A percentile compares a stretch with the other conserved stretches of the same genome.
Evolutionary conservation across 2,888 invertebrate species (phyloP).

Genomic region (Elaeidobius kamerunicus): DNA sequence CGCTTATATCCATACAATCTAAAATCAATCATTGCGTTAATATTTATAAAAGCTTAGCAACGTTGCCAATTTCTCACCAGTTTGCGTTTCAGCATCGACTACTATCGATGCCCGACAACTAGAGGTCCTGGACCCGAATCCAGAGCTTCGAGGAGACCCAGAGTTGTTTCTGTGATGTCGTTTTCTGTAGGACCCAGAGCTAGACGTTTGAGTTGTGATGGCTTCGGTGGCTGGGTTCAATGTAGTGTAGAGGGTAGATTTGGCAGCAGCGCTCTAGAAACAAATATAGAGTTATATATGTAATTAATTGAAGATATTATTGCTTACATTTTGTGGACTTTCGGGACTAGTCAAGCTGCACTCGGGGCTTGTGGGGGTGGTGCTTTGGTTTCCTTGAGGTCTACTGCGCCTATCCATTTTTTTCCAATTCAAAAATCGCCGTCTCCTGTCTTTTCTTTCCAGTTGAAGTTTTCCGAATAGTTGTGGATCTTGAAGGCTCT

Average conservation of each 20-base stretch:
- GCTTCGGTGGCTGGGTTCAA: constrained; percentile 57
- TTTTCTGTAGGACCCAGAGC: constrained; percentile 52
- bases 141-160: constrained; percentile 51
- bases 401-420: constrained; percentile 44
- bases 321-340: constrained; percentile 47
- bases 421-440: constrained; percentile 37
- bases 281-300: no score
- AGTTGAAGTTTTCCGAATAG: no score
- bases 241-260: constrained; percentile 60
- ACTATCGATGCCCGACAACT: constrained; percentile 42
- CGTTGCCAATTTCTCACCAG: constrained; percentile 11
- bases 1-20: constrained; percentile 58
- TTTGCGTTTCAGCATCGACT: constrained; percentile 31
- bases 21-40: constrained; percentile 48
- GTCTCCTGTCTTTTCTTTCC: constrained; percentile 31
- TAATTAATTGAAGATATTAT: no score
- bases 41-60: background rate
- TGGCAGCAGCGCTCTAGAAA: constrained; percentile 52
- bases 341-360: constrained; percentile 51
- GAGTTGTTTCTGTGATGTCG: constrained; percentile 61
- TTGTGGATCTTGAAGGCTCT: no score
- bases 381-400: constrained; percentile 41
- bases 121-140: constrained; percentile 41
- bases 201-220: constrained; percentile 46
- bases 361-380: constrained; percentile 51